Conservation (phyloP, 2,113 vertebrate species). For the Lophochroa leadbeateri region DNA sequence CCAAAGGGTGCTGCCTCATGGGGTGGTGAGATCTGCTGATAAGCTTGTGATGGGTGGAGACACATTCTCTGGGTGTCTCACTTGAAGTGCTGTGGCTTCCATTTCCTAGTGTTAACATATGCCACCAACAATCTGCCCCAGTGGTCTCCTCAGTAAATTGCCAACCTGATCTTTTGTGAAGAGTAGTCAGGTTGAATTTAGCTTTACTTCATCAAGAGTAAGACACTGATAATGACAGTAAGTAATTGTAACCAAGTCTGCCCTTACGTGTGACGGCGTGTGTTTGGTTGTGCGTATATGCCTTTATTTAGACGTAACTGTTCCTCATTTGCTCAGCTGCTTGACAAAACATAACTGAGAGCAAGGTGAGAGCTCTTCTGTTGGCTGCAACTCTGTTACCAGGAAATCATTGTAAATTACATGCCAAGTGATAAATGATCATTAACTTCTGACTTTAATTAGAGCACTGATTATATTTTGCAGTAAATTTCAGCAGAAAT, state of each 20-base stretch:
- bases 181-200: not conserved
- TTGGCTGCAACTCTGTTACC: not conserved
- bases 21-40: not conserved
- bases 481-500: not conserved
- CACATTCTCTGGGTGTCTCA: not conserved
- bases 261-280: not conserved
- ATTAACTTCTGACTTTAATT: not conserved
- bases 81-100: not conserved
- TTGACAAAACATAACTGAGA: not conserved
- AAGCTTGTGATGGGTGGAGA: not conserved
- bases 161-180: not conserved
- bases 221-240: not conserved
- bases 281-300: not conserved
- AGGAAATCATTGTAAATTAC: not conserved
- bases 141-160: not conserved
- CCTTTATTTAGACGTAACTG: not conserved
- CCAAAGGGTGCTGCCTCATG: not conserved
- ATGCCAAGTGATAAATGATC: not conserved
- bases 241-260: not conserved
- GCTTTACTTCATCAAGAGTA: not conserved
- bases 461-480: not conserved
- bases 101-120: rapidly evolving
- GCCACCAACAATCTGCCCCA: not conserved
- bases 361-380: not conserved
- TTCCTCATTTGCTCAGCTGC: not conserved